phyloP scores from a whole-genome alignment of 2,888 invertebrate species.

The Conomelus anceps region DNA sequence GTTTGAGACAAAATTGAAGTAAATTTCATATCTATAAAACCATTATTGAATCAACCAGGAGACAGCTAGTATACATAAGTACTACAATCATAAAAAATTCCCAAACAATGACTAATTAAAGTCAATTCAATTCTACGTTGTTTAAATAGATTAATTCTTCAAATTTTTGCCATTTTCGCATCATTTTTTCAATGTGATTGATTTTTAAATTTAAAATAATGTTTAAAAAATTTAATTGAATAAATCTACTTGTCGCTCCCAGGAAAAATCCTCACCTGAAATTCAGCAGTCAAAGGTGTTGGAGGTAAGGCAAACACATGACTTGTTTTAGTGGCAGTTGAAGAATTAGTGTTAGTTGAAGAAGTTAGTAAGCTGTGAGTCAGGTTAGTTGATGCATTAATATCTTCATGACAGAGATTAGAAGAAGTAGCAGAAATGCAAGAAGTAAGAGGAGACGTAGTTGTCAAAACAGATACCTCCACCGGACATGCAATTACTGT shows the following conservation, averaged over 20 bases:
- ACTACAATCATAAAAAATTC: no score
- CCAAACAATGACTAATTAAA: no score
- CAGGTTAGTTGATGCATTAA: neutral
- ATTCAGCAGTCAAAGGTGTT: conserved; percentile 27
- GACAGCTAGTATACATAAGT: no score
- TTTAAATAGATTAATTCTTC: no score
- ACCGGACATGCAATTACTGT: neutral
- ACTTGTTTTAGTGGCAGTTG: conserved; percentile 28
- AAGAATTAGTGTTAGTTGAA: conserved; percentile 20
- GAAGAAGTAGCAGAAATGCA: neutral
- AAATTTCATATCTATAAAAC: no score
- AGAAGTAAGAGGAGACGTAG: neutral
- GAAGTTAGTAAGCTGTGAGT: neutral
- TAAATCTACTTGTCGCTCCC: neutral
- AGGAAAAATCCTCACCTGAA: conserved; percentile 19
- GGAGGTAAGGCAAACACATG: conserved; percentile 30
- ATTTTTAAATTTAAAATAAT: no score
- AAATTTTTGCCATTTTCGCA: no score
- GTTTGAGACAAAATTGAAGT: no score
- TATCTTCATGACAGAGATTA: neutral
- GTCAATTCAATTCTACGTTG: no score
- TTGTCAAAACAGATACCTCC: neutral
- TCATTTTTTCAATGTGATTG: no score
- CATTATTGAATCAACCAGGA: no score
- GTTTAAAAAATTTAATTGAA: no score